A percentile compares a stretch with the other conserved stretches of the same genome.
Conservation (phyloP, 2,888 invertebrate genomes). For the Agrotis ipsilon region DNA sequence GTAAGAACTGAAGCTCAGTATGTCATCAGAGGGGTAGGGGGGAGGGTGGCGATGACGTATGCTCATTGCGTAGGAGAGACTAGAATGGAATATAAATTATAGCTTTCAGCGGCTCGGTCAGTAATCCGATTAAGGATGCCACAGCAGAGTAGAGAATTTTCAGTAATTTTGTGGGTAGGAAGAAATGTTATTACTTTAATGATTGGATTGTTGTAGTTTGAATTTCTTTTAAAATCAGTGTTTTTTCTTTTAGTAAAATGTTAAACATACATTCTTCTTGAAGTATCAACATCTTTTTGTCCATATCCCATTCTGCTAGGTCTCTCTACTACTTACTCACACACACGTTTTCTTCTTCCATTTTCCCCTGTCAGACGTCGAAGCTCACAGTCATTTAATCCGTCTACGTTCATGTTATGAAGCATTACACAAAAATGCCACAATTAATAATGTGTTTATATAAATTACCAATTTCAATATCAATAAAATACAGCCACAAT, state of each 20-base stretch:
- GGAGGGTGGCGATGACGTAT: slow-evolving; percentile 40
- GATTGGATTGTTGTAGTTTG: background rate
- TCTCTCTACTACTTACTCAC: too few species aligned
- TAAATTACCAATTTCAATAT: too few species aligned
- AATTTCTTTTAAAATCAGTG: background rate
- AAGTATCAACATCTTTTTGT: background rate
- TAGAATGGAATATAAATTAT: slow-evolving; percentile 56
- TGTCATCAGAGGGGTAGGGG: slow-evolving; percentile 13
- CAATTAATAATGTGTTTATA: too few species aligned
- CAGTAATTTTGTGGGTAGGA: background rate
- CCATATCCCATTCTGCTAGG: too few species aligned
- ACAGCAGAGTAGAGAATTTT: slow-evolving; percentile 6
- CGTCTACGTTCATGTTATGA: too few species aligned
- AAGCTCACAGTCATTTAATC: too few species aligned
- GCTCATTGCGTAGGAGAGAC: slow-evolving; percentile 40
- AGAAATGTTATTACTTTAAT: background rate
- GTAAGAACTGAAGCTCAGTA: slow-evolving; percentile 40
- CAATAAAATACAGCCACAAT: background rate
- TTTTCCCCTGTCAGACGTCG: too few species aligned
- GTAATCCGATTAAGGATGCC: slow-evolving; percentile 50
- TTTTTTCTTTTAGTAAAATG: background rate
- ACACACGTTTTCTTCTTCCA: too few species aligned
- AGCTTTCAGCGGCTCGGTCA: slow-evolving; percentile 36
- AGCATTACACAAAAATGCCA: background rate
- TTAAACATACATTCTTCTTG: background rate